Conservation (phyloP, 2,888 invertebrate genomes). For the Azorinus chamasolen region DNA sequence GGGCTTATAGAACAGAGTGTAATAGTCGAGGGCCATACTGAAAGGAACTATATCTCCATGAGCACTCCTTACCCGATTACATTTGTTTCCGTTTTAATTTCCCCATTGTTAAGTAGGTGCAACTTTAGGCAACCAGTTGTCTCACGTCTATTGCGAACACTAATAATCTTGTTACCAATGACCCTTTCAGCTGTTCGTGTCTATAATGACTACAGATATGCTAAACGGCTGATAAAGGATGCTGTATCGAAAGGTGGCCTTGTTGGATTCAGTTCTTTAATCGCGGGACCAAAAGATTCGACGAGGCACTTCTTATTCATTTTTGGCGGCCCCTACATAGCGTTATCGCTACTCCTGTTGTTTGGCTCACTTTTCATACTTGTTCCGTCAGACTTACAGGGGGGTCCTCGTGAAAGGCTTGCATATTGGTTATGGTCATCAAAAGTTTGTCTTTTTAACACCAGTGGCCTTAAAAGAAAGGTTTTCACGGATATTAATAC, state of each 20-base stretch:
- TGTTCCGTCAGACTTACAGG: constrained; percentile 11
- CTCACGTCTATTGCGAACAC: constrained; percentile 18
- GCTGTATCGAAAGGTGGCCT: constrained; percentile 42
- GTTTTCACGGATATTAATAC: constrained; percentile 13
- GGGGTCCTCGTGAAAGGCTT: neutral
- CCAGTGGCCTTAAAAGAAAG: constrained; percentile 10
- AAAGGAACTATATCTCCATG: constrained; percentile 1
- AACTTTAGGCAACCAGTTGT: constrained; percentile 5
- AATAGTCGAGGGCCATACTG: too few relatives aligned
- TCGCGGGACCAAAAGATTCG: constrained; percentile 19
- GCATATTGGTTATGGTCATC: neutral
- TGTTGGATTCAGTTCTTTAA: constrained; percentile 45
- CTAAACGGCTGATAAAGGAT: constrained; percentile 5
- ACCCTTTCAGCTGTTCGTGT: constrained; percentile 14
- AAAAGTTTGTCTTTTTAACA: constrained; percentile 12
- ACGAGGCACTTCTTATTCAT: constrained; percentile 18
- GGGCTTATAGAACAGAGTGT: too few relatives aligned
- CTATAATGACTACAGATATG: constrained; percentile 27
- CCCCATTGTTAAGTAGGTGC: constrained; percentile 11
- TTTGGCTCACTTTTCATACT: constrained; percentile 29
- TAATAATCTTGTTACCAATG: constrained; percentile 25
- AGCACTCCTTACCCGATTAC: constrained; percentile 22
- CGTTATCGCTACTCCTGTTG: constrained; percentile 22
- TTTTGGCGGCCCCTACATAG: constrained; percentile 35
- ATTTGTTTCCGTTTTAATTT: constrained; percentile 23